A percentile compares a stretch with the other conserved stretches of the same genome.
Conservation (phyloP, 2,113 vertebrate genomes). For the Equus quagga region DNA sequence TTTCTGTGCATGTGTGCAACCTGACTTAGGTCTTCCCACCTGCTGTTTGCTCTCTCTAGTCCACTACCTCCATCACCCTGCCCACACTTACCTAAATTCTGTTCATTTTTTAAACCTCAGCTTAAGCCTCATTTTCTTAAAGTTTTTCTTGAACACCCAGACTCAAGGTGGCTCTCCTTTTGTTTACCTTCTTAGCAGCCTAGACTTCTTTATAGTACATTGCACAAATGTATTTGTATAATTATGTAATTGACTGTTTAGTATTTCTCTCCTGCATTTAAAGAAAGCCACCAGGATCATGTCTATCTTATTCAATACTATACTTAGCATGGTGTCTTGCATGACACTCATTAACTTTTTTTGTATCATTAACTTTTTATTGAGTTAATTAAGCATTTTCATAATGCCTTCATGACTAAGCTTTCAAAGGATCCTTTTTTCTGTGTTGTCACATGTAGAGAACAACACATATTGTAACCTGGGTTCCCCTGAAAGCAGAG, state of each 20-base stretch:
- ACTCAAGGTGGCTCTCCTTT: not conserved
- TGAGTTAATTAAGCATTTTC: not conserved
- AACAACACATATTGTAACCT: conserved; percentile 12
- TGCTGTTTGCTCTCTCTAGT: not conserved
- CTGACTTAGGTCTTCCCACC: not conserved
- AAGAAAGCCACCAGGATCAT: not conserved
- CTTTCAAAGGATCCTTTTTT: not conserved
- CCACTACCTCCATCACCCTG: not conserved
- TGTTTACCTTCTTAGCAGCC: not conserved
- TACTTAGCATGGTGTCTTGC: not conserved
- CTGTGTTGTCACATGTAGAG: not conserved
- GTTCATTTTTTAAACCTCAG: not conserved
- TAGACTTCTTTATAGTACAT: not conserved
- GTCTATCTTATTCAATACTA: not conserved
- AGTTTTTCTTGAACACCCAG: not conserved
- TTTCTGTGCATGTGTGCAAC: not conserved
- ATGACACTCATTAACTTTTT: not conserved
- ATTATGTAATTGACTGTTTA: not conserved
- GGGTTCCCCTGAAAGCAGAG: not conserved
- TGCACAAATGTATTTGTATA: not conserved
- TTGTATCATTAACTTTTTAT: not conserved
- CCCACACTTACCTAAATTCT: not conserved
- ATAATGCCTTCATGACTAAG: not conserved
- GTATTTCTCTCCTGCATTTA: not conserved
- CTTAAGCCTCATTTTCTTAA: not conserved